A percentile compares a stretch with the other conserved stretches of the same genome.
Evolutionary conservation across 2,888 invertebrate species (phyloP).

Genomic region (Agrotis clavis): DNA sequence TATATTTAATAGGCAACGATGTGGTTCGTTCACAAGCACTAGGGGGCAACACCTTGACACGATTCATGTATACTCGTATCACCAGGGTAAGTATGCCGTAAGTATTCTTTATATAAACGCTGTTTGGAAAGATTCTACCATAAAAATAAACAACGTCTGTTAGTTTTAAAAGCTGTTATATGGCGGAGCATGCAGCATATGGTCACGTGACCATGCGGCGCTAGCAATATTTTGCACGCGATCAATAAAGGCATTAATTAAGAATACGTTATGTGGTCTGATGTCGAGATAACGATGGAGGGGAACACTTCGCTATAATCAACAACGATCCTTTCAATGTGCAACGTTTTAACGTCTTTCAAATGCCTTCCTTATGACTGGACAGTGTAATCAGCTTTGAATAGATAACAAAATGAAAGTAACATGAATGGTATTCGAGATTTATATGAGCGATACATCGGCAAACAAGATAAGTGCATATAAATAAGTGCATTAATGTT

Average conservation of each 20-base stretch:
- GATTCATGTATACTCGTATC: constrained; percentile 2
- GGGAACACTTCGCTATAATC: constrained; percentile 45
- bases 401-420: constrained; percentile 72
- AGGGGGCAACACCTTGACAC: constrained; percentile 39
- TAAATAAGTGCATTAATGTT: constrained; percentile 48
- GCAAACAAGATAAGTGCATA: constrained; percentile 29
- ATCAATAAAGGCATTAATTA: constrained; percentile 80
- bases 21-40: constrained; percentile 21
- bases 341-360: constrained; percentile 56
- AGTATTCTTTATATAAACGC: not conserved
- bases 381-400: constrained; percentile 51
- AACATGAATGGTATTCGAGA: constrained; percentile 53
- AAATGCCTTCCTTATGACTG: constrained; percentile 58
- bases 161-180: constrained; percentile 10
- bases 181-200: constrained; percentile 11
- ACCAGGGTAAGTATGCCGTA: not conserved
- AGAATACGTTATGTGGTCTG: constrained; percentile 68
- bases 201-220: constrained; percentile 54
- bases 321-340: constrained; percentile 65
- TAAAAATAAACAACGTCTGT: not conserved
- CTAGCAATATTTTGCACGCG: constrained; percentile 69
- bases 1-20: constrained; percentile 42
- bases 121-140: not conserved
- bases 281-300: constrained; percentile 70
- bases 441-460: constrained; percentile 36